Conservation (phyloP, 1,140 invertebrate genomes). For the Tribolium castaneum region DNA sequence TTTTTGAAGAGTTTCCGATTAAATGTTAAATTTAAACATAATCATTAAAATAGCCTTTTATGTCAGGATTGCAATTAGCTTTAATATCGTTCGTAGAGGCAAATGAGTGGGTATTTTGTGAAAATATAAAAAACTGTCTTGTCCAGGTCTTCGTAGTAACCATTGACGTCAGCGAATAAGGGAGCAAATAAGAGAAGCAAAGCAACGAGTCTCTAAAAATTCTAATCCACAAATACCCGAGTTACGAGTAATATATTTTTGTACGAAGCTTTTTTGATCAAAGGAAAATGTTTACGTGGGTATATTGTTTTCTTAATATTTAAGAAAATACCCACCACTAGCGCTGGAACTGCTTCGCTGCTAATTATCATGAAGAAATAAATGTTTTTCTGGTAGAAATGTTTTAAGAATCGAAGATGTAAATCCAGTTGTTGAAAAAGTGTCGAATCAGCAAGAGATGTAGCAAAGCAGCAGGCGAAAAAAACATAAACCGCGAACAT, state of each 20-base stretch:
- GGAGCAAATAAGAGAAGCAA: not conserved
- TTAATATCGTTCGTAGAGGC: not conserved
- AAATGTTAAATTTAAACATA: too few species aligned
- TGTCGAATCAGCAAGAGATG: constrained; percentile 4
- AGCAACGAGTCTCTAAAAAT: not conserved
- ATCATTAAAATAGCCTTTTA: not conserved
- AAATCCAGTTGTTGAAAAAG: too few species aligned
- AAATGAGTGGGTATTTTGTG: not conserved
- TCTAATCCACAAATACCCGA: not conserved
- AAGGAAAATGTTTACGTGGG: not conserved
- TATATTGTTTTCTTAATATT: not conserved
- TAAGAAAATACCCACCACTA: not conserved
- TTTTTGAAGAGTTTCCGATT: too few species aligned
- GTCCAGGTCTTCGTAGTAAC: constrained; percentile 6
- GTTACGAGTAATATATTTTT: not conserved
- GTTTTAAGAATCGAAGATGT: too few species aligned
- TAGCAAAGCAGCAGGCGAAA: constrained; percentile 1
- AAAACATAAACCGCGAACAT: constrained; percentile 34
- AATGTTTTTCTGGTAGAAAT: too few species aligned
- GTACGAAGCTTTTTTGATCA: not conserved
- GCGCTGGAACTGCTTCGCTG: not conserved
- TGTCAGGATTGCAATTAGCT: not conserved
- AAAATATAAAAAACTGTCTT: not conserved
- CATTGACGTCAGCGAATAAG: not conserved
- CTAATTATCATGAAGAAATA: not conserved